phyloP scores from a whole-genome alignment of 2,113 vertebrate species.

The Sarotherodon lohbergeri region DNA sequence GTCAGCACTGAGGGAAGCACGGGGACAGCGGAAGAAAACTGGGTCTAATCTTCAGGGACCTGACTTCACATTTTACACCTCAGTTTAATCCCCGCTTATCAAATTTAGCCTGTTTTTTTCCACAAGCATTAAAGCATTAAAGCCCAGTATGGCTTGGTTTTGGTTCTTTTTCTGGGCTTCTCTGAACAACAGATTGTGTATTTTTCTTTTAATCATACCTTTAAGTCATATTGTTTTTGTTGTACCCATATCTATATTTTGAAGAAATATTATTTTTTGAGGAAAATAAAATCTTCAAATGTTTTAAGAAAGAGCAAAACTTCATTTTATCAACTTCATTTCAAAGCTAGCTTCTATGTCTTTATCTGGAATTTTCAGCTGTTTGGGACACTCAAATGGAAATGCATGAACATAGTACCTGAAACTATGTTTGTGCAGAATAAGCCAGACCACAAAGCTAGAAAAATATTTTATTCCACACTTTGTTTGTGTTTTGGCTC shows the following conservation, averaged over 20 bases:
- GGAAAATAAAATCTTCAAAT: neutral
- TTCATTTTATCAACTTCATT: neutral
- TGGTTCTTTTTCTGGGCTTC: neutral
- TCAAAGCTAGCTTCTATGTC: neutral
- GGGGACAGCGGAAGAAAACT: neutral
- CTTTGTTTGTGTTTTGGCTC: rapidly evolving
- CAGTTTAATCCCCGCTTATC: neutral
- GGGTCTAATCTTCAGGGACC: neutral
- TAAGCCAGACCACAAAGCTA: neutral
- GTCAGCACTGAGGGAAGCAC: constrained; percentile 42
- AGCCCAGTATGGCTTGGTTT: rapidly evolving
- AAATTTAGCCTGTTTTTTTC: neutral
- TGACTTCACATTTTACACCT: neutral
- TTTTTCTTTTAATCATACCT: neutral
- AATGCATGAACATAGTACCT: neutral
- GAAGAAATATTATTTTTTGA: neutral
- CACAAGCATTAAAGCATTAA: neutral
- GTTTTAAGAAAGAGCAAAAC: neutral
- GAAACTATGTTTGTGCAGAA: neutral
- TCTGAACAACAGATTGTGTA: neutral
- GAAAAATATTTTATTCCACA: neutral
- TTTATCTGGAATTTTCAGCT: neutral
- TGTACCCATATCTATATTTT: neutral
- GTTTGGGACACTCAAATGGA: neutral
- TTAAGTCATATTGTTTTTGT: neutral